Evolutionary conservation across 2,888 invertebrate species (phyloP).

Genomic region (Ernsta delagoae): DNA sequence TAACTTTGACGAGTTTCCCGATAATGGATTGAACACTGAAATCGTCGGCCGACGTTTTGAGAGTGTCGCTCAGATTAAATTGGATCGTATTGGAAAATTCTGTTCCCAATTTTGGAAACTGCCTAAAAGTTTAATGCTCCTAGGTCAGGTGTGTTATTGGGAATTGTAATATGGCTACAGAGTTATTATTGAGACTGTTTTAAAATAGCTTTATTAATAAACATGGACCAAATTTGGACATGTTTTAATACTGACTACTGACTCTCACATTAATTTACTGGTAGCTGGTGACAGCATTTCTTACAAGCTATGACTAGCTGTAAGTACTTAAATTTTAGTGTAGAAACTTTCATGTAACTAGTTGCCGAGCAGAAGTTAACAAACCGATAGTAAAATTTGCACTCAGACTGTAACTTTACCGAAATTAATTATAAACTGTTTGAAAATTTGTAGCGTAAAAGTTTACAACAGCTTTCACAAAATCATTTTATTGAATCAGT

Average conservation of each 20-base stretch:
- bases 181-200: not conserved
- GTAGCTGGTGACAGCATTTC: no score
- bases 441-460: not conserved
- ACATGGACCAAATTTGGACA: no score
- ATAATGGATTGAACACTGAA: constrained; percentile 25
- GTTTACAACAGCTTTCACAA: not conserved
- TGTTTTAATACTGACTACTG: no score
- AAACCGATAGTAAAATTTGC: not conserved
- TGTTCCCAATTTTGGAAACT: not conserved
- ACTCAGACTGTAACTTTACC: not conserved
- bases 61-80: constrained; percentile 13
- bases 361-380: not conserved
- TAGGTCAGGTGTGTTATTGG: not conserved
- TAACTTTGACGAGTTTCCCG: constrained; percentile 23
- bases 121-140: not conserved
- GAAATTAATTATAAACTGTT: not conserved
- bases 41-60: constrained; percentile 13
- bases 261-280: no score
- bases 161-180: no score
- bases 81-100: constrained; percentile 10
- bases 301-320: no score
- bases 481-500: no score
- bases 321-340: no score
- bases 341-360: not conserved
- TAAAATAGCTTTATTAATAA: not conserved